Base-by-base conservation (phyloP, 2,113 vertebrate species). In the Ophthalmolycus amberensis region DNA sequence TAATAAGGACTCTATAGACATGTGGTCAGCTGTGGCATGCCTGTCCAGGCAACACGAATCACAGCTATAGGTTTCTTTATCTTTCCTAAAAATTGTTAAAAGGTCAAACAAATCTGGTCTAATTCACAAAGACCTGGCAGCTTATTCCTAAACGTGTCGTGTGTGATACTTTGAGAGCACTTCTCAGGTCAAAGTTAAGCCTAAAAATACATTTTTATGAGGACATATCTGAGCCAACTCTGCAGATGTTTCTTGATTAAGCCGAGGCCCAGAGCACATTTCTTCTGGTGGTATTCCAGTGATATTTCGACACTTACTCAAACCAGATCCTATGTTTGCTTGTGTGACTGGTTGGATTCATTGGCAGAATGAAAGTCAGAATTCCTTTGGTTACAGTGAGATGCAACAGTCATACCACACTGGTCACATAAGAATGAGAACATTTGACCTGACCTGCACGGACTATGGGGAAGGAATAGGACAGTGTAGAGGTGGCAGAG, bases 1-100 rank as follows among this genome's bases (percentile, higher is more conserved):
- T 96, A 95, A 97, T 94, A 88, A 84, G 77, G 93, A 87, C 94
- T 94, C 90, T 93, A 91, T 94, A 94, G 95, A 95, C 91, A 82
- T 94, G 94, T 90, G 89, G 94, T 95, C 89, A 91, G 89, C 91
- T 83, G 91, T 81, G 81, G 91, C 87, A 92, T 90, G 91, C 90
- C 89, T 93, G 80, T 77, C 71, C 75, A 76, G 56, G 64, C 44
- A 4, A 76, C 40, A 32, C 74, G 59, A 84, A 62, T 76, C 37
- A 54, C 34, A 50, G 3, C 63, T n/a, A 3, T 29, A 54, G 22
- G 27, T 27, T 59, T 62, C 71, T 83, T 65, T 25, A 63, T 58
- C 71, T 80, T 65, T 77, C 50, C 37, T 71, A 7, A 32, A 67
- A 77, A 75, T 32, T 58, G 69, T 70, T 58, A 40, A 48, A 63